These are phyloP conservation scores for Microchrysa polita DNA, from an alignment of 2,888 invertebrate species.

Conservation along the genomic window DNA sequence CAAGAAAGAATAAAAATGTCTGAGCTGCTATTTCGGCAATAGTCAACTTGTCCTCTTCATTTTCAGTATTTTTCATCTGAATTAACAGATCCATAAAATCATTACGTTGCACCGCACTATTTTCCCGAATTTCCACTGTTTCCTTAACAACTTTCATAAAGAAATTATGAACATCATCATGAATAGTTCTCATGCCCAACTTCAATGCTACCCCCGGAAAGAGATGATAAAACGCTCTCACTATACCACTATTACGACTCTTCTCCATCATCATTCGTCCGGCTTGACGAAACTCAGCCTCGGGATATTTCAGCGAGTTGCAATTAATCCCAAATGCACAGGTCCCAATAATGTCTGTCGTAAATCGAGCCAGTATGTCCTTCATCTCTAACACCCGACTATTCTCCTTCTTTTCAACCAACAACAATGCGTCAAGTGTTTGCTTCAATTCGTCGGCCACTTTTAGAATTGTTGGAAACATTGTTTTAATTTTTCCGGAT, in stretches of 20 bases:
- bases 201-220: not conserved
- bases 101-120: constrained; percentile 60
- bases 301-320: constrained; percentile 62
- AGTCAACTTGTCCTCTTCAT: constrained; percentile 54
- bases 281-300: constrained; percentile 59
- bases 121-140: constrained; percentile 61
- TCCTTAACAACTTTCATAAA: constrained; percentile 59
- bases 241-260: not conserved
- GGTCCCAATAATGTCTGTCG: constrained; percentile 66
- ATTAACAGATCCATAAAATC: constrained; percentile 68
- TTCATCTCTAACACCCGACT: constrained; percentile 63
- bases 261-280: constrained; percentile 51
- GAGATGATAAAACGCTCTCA: not conserved
- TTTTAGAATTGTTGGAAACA: constrained; percentile 55
- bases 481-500: constrained; percentile 55
- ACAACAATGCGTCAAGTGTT: constrained; percentile 30
- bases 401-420: not conserved
- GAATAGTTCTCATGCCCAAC: constrained; percentile 51
- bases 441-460: constrained; percentile 55
- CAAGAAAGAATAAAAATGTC: constrained; percentile 67
- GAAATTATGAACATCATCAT: constrained; percentile 56
- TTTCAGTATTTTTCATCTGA: constrained; percentile 59
- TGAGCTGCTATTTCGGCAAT: constrained; percentile 67
- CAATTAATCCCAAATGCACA: constrained; percentile 66
- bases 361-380: constrained; percentile 63